Evolutionary conservation across 2,888 invertebrate genomes (phyloP).

Genomic region (Steinernema scapterisci): DNA sequence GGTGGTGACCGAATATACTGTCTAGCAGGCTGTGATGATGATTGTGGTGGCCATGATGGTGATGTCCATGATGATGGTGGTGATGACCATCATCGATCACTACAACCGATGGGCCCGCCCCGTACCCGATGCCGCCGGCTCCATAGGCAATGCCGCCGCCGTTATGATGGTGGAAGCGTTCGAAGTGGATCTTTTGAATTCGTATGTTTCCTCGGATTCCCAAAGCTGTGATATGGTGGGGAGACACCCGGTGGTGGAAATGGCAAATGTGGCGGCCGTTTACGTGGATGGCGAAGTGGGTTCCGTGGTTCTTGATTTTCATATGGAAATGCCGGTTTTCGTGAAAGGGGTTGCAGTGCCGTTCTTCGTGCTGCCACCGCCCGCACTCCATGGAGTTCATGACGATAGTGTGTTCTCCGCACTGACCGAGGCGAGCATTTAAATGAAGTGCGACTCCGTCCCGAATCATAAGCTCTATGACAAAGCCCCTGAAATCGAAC

Average conservation of each 20-base stretch:
- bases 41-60: not conserved
- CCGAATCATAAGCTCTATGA: constrained; percentile 16
- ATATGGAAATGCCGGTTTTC: constrained; percentile 23
- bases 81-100: constrained; percentile 25
- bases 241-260: constrained; percentile 21
- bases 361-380: constrained; percentile 15
- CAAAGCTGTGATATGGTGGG: constrained; percentile 5
- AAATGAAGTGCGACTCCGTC: constrained; percentile 24
- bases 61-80: constrained; percentile 25
- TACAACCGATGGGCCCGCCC: not conserved
- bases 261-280: constrained; percentile 24
- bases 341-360: constrained; percentile 2
- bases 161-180: constrained; percentile 32
- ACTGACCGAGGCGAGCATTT: constrained; percentile 17
- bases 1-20: constrained; percentile 13
- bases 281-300: constrained; percentile 28
- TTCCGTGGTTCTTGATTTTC: constrained; percentile 26
- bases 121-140: not conserved
- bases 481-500: constrained; percentile 3
- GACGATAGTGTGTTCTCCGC: constrained; percentile 20
- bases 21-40: no score
- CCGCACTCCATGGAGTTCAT: constrained; percentile 33
- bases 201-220: constrained; percentile 11
- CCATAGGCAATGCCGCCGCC: constrained; percentile 23
- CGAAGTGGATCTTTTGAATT: constrained; percentile 27